Percentiles rank a stretch among this genome's conserved stretches.
Evolutionary conservation across 2,113 vertebrate genomes (phyloP).

Genomic region (Glaucomys volans): DNA sequence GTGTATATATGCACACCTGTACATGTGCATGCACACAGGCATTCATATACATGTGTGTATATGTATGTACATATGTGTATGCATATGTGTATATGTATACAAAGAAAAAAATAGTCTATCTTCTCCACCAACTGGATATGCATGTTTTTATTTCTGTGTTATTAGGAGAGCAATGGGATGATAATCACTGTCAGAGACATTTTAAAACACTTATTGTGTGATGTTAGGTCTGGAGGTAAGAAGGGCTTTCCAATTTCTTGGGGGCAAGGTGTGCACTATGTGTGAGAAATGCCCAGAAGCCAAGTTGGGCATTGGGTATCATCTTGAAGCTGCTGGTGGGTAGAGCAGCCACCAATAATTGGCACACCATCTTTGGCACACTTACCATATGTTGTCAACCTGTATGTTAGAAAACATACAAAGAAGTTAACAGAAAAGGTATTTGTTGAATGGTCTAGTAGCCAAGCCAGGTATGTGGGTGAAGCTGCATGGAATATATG

Average conservation of each 20-base stretch:
- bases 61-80: too few relatives aligned
- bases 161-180: neutral
- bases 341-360: neutral
- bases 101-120: neutral
- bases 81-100: too few relatives aligned
- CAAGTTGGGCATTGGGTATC: neutral
- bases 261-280: neutral
- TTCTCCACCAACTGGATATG: neutral
- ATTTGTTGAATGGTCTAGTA: neutral
- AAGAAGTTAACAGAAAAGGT: neutral
- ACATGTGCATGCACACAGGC: too few relatives aligned
- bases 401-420: constrained; percentile 1
- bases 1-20: too few relatives aligned
- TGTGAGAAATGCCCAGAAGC: neutral
- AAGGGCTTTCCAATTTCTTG: neutral
- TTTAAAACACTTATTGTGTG: neutral
- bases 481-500: neutral
- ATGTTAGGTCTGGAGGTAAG: neutral
- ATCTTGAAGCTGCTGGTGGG: neutral
- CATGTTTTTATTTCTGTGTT: constrained; percentile 19
- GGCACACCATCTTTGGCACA: neutral
- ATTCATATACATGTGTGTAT: too few relatives aligned
- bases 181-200: neutral
- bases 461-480: neutral
- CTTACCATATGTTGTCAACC: neutral